Conservation (phyloP, 2,888 invertebrate species). For the Mylabris sibirica region DNA sequence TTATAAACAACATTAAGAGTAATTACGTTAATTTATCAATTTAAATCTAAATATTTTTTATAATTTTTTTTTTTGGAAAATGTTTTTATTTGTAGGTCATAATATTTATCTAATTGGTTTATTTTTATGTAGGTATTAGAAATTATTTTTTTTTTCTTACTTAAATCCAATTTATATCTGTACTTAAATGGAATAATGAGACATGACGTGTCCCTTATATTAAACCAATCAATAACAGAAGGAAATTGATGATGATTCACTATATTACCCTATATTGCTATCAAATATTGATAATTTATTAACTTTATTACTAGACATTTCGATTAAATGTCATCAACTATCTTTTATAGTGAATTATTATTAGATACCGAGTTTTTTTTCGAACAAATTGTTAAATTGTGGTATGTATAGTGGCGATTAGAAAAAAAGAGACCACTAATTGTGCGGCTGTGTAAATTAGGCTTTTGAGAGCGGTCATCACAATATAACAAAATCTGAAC, state of each 20-base stretch:
- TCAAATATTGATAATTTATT: not conserved
- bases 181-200: not conserved
- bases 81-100: too few species aligned
- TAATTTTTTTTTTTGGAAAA: too few species aligned
- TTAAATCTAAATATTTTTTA: too few species aligned
- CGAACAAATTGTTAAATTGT: too few species aligned
- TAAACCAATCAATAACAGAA: not conserved
- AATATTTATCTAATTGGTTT: not conserved
- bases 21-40: not conserved
- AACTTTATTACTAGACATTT: not conserved
- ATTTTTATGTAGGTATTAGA: not conserved
- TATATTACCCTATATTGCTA: not conserved
- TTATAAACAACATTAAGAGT: not conserved
- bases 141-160: not conserved
- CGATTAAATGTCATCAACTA: too few species aligned
- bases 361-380: too few species aligned
- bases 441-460: too few species aligned
- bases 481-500: too few species aligned
- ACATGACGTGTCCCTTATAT: slow-evolving; percentile 5
- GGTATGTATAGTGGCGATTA: too few species aligned
- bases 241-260: not conserved
- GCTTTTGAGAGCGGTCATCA: too few species aligned
- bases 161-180: slow-evolving; percentile 1
- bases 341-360: too few species aligned
- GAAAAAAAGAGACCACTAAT: too few species aligned